phyloP scores from a whole-genome alignment of 1,140 invertebrate genomes.

The Centruroides sculpturatus region DNA sequence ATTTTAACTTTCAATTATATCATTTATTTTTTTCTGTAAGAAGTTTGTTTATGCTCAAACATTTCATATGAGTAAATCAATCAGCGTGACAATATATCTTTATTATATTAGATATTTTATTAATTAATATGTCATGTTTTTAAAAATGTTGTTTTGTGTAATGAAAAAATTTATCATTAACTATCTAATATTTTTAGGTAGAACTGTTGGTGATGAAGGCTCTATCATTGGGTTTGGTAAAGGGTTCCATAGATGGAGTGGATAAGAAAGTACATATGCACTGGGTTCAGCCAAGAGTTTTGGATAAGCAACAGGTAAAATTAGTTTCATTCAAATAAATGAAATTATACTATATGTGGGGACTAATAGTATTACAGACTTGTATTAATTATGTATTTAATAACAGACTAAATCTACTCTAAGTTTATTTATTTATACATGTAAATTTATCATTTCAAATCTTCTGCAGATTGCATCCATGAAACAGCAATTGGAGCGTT shows the following conservation, averaged over 20 bases:
- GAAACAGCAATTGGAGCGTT: conserved; percentile 58
- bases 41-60: too few relatives aligned
- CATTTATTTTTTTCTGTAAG: too few relatives aligned
- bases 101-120: too few relatives aligned
- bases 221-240: conserved; percentile 80
- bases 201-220: conserved; percentile 97
- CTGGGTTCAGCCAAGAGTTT: conserved; percentile 84
- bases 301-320: conserved; percentile 50
- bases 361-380: neutral
- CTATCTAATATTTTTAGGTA: conserved; percentile 46
- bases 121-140: neutral
- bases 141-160: neutral
- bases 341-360: neutral
- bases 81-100: too few relatives aligned
- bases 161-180: neutral
- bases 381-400: neutral
- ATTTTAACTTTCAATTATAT: too few relatives aligned
- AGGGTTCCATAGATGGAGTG: conserved; percentile 92
- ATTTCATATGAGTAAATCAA: too few relatives aligned
- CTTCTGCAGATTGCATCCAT: conserved; percentile 52
- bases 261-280: conserved; percentile 61
- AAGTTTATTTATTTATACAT: neutral
- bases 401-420: neutral
- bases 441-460: conserved; percentile 9
- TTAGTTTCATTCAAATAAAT: neutral